phyloP scores from a whole-genome alignment of 2,113 vertebrate species.

The Fulica atra region DNA sequence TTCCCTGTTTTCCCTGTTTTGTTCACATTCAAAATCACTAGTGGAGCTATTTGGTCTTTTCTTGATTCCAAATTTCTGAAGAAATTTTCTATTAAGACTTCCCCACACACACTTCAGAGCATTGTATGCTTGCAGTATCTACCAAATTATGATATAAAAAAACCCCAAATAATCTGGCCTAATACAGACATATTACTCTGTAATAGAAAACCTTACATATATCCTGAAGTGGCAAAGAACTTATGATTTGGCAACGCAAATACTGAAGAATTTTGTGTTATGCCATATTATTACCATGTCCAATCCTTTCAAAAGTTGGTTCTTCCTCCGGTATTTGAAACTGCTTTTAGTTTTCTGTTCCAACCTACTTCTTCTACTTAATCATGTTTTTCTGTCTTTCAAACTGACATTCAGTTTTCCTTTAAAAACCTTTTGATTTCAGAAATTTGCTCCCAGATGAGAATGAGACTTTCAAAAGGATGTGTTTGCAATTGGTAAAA shows the following conservation, averaged over 20 bases:
- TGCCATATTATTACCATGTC: not conserved
- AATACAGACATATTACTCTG: not conserved
- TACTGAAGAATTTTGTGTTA: not conserved
- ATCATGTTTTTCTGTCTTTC: not conserved
- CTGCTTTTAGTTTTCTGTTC: not conserved
- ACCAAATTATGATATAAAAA: not conserved
- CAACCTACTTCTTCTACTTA: not conserved
- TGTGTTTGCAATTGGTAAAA: not conserved
- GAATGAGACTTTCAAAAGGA: not conserved
- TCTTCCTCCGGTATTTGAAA: not conserved
- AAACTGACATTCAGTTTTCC: not conserved
- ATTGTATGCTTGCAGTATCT: not conserved
- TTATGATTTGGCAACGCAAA: not conserved
- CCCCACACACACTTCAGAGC: not conserved
- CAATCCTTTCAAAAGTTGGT: not conserved
- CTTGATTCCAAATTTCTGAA: not conserved
- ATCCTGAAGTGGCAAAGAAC: not conserved
- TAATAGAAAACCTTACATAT: not conserved
- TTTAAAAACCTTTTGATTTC: constrained; percentile 3
- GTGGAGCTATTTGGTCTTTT: not conserved
- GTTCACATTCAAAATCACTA: not conserved
- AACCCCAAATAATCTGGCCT: not conserved
- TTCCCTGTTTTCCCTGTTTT: not conserved
- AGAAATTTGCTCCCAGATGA: not conserved
- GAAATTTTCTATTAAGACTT: not conserved